phyloP scores from a whole-genome alignment of 1,140 invertebrate genomes.

The Lasioglossum baleicum region DNA sequence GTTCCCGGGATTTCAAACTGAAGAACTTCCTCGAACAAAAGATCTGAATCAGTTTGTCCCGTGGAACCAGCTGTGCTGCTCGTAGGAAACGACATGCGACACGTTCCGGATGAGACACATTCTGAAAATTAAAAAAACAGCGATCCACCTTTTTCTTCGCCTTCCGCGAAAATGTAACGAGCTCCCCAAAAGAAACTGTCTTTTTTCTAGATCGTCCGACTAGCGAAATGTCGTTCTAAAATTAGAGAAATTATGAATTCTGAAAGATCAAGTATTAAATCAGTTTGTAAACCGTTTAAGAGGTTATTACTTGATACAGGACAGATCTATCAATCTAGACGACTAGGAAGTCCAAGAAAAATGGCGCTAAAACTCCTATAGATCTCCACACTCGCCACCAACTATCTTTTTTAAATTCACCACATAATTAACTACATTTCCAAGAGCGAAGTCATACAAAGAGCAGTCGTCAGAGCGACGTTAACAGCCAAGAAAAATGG shows the following conservation, averaged over 20 bases:
- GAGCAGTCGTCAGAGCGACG: neutral
- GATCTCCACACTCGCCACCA: too few relatives aligned
- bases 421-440: too few relatives aligned
- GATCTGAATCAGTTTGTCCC: slow-evolving; percentile 35
- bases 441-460: too few relatives aligned
- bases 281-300: too few relatives aligned
- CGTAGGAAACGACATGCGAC: slow-evolving; percentile 3
- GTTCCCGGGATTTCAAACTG: slow-evolving; percentile 28
- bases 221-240: too few relatives aligned
- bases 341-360: too few relatives aligned
- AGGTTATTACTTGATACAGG: too few relatives aligned
- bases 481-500: neutral
- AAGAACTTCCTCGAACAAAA: slow-evolving; percentile 40
- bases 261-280: too few relatives aligned
- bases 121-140: neutral
- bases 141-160: neutral
- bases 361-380: too few relatives aligned
- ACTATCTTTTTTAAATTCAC: too few relatives aligned
- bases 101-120: neutral
- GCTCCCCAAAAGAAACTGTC: neutral
- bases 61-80: neutral
- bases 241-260: too few relatives aligned
- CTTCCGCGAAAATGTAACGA: neutral
- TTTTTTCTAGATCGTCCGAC: neutral
- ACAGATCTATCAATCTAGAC: too few relatives aligned